Conservation (phyloP, 2,113 vertebrate genomes). For the Eclectus roratus region DNA sequence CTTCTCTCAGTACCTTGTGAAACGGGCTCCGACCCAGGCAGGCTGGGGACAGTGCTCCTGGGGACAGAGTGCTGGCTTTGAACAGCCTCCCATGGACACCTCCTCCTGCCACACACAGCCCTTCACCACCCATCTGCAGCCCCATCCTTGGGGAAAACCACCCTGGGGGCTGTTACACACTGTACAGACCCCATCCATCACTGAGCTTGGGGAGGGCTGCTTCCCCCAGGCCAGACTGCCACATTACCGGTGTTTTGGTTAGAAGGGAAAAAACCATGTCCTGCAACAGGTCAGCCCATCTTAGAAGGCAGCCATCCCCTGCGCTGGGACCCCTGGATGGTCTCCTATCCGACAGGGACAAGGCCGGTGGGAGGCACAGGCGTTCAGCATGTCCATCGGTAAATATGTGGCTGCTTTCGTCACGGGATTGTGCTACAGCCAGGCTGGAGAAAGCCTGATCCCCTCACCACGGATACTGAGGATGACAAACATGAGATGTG, state of each 20-base stretch:
- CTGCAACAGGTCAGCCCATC: neutral
- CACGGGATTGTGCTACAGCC: accelerated
- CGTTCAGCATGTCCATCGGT: neutral
- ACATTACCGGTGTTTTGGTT: neutral
- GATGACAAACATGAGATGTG: neutral
- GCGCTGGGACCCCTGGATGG: neutral
- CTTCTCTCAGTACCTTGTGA: neutral
- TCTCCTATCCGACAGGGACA: neutral
- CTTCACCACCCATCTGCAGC: accelerated
- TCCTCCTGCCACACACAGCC: accelerated
- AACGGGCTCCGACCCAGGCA: neutral
- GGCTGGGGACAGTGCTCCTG: neutral
- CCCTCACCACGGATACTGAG: neutral
- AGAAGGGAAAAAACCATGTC: neutral
- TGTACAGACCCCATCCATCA: neutral
- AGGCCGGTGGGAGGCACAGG: neutral
- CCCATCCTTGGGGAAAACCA: neutral
- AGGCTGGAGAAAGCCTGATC: neutral
- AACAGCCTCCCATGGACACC: neutral
- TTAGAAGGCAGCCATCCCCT: neutral
- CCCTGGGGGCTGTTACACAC: accelerated
- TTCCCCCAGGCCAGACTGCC: neutral
- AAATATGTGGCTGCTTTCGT: neutral
- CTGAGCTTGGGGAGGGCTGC: neutral
- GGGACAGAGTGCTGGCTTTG: neutral